Evolutionary conservation across 2,888 invertebrate genomes (phyloP), one percentile per base, ranked within the genome.

Genomic region (Lomographa bimaculata): DNA sequence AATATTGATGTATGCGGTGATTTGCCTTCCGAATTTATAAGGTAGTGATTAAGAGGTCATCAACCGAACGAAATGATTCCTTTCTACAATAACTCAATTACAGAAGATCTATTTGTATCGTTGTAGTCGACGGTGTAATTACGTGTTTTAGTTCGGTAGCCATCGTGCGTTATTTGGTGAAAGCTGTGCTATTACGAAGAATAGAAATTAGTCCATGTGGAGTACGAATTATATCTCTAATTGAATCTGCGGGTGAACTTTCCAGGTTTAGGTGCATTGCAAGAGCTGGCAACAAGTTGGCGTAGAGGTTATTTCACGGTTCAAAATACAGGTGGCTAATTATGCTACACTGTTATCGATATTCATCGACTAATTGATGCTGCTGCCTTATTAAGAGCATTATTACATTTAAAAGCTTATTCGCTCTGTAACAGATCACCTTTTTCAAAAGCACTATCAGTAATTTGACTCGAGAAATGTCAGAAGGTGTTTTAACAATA

Each of bases 161-260:
- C 43, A 52, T 46, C 56, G 50, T 56, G 43, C n/a, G n/a, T 21
- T 41, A 61, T 60, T 49, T 53, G 59, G 71, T 61, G 75, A 75
- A 73, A 75, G 75, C 40, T 2, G 14, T 19, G 4, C 14, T 14
- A 14, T 14, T 14, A 14, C 14, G 14, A 4, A n/a, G 14, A 3
- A 2, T 14, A 2, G 14, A 4, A 20, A 17, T 18, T 17, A 7
- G 25, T 28, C 40, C 43, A 32, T 35, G 35, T 29, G 40, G 24
- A 7, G 12, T 37, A 42, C 32, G 35, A 39, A 42, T 30, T 25
- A 35, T 43, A 49, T 52, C 44, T 46, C 6, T 35, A 49, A 49
- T 49, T 53, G 34, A 49, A 49, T 49, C 42, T 39, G 30, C 27
- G 29, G 34, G 42, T 43, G 42, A 26, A 41, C 32, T 38, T 42